phyloP scores from a whole-genome alignment of 2,113 vertebrate genomes.

The Panthera leo region DNA sequence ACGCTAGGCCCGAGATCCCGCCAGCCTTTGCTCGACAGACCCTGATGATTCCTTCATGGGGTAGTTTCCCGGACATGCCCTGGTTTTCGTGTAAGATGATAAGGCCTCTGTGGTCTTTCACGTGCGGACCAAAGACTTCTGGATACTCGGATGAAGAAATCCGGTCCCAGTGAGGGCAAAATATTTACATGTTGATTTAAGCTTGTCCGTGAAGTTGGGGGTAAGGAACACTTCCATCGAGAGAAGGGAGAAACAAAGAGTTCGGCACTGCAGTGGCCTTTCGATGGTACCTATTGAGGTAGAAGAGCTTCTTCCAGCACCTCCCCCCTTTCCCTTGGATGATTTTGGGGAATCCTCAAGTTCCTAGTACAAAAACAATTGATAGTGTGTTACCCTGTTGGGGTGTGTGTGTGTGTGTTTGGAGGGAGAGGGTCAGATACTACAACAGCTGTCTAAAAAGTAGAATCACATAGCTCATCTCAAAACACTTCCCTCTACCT shows the following conservation, averaged over 20 bases:
- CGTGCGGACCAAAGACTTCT: conserved; percentile 17
- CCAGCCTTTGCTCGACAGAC: neutral
- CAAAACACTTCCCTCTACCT: neutral
- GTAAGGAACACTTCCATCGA: neutral
- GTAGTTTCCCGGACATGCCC: conserved; percentile 43
- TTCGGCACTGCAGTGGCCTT: neutral
- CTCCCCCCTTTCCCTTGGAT: neutral
- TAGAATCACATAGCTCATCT: neutral
- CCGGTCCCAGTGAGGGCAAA: conserved; percentile 51
- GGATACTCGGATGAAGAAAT: conserved; percentile 55
- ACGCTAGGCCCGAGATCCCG: neutral
- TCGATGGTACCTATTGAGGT: neutral
- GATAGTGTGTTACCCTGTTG: neutral
- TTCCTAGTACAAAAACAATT: conserved; percentile 60
- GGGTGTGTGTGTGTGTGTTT: neutral
- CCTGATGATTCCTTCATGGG: neutral
- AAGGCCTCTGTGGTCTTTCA: conserved; percentile 46
- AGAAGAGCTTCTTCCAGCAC: neutral
- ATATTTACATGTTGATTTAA: conserved; percentile 66
- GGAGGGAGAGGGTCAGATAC: fast-evolving
- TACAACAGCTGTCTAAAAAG: neutral
- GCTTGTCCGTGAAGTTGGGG: conserved; percentile 39
- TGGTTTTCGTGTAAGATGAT: conserved; percentile 61
- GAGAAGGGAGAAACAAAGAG: neutral
- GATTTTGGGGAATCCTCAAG: conserved; percentile 59